Conservation (phyloP, 2,797 vertebrate genomes). For the Typhlichthys eigenmanni region DNA sequence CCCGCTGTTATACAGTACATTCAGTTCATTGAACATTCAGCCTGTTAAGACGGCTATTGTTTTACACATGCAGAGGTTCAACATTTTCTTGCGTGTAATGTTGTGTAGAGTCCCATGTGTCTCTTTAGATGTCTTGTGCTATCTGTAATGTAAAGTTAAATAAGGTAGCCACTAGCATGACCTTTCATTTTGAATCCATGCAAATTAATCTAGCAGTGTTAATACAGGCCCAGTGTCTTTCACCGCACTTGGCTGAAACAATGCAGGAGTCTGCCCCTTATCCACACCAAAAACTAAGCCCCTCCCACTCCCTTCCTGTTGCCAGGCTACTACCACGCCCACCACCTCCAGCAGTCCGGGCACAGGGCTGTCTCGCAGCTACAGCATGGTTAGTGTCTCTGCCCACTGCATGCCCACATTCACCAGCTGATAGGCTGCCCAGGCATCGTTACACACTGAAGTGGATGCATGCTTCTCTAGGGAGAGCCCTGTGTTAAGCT, state of each 20-base stretch:
- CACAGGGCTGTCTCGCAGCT: conserved; percentile 83
- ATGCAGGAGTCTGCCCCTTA: conserved; percentile 22
- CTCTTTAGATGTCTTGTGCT: neutral
- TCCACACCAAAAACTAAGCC: conserved; percentile 33
- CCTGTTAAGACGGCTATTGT: conserved; percentile 7
- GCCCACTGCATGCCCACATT: conserved; percentile 38
- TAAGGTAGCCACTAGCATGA: neutral
- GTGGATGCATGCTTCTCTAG: too few species aligned
- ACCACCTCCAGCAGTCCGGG: conserved; percentile 70
- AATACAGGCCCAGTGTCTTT: conserved; percentile 69
- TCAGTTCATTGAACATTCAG: conserved; percentile 28
- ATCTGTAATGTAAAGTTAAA: too few species aligned
- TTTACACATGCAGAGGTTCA: neutral
- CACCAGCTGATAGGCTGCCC: neutral
- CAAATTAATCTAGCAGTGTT: conserved; percentile 10
- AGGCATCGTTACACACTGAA: neutral
- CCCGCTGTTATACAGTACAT: neutral
- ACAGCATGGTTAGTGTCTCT: conserved; percentile 85
- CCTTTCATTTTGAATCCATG: conserved; percentile 30
- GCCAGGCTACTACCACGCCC: conserved; percentile 75
- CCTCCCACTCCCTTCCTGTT: conserved; percentile 47
- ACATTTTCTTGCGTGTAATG: neutral
- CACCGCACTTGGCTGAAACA: conserved; percentile 9
- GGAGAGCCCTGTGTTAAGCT: too few species aligned
- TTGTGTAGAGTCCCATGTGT: neutral